These are phyloP conservation scores for Aphelinus atriplicis DNA, from an alignment of 1,140 invertebrate genomes.

Conservation along the genomic window DNA sequence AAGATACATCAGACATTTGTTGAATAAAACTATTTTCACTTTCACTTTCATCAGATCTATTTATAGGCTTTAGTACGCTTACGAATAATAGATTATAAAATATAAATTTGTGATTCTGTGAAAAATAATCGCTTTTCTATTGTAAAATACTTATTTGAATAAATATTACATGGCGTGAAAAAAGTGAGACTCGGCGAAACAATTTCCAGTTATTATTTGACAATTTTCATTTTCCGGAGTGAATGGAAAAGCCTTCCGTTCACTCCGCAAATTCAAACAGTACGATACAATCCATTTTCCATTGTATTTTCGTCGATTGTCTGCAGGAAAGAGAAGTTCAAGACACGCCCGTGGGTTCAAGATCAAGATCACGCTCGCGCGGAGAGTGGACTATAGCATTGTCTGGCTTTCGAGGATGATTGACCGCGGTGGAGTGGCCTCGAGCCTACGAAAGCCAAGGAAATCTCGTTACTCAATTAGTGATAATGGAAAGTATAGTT, in stretches of 20 bases:
- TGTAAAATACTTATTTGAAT: too few relatives aligned
- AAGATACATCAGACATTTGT: too few relatives aligned
- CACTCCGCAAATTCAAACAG: neutral
- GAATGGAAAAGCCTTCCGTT: neutral
- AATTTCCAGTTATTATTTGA: too few relatives aligned
- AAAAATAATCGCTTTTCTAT: too few relatives aligned
- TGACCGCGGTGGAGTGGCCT: slow-evolving; percentile 11
- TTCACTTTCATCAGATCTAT: too few relatives aligned
- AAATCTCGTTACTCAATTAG: slow-evolving; percentile 24
- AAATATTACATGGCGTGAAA: too few relatives aligned
- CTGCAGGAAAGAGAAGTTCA: neutral
- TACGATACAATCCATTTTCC: neutral
- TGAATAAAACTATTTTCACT: too few relatives aligned
- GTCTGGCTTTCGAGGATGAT: slow-evolving; percentile 15
- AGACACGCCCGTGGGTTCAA: slow-evolving; percentile 29
- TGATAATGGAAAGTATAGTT: slow-evolving; percentile 27
- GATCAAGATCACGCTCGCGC: slow-evolving; percentile 47
- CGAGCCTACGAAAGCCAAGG: slow-evolving; percentile 16
- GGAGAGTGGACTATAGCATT: slow-evolving; percentile 13
- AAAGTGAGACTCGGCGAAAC: too few relatives aligned
- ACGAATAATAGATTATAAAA: too few relatives aligned
- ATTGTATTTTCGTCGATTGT: slow-evolving; percentile 15
- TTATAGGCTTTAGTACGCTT: too few relatives aligned
- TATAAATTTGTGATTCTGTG: too few relatives aligned
- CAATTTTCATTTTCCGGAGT: too few relatives aligned